Evolutionary conservation across 2,888 invertebrate species (phyloP), one percentile per base, ranked within the genome.

Genomic region (Pseudococcus viburni): DNA sequence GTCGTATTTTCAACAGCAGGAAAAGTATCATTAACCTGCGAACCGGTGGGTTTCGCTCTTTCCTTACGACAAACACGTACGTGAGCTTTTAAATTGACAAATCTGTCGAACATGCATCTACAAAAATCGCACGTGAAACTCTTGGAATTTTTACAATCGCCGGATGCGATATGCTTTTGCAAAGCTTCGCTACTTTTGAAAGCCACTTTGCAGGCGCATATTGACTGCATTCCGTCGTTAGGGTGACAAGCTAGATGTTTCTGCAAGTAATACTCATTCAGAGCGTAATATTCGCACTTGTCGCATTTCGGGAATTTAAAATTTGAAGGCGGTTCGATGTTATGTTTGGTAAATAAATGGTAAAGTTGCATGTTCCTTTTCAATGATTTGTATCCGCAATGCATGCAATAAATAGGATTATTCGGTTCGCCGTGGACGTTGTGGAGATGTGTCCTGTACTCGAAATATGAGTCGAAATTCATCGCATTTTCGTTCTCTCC

Each of bases 281-380:
- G 91, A 22, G 96, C 96, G 83, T 96, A 93, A 91, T 95, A 96
- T 51, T 93, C 93, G 91, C 97, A 97, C 85, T 94, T 92, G 89
- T 94, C 94, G 91, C 97, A 97, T 91, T 95, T 95, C 0, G 96
- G 96, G 91, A 96, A 97, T 88, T 93, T 93, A 91, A 94, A 94
- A 86, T 94, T 93, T 84, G 94, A 92, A 1, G 96, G 95, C 9
- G 96, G 95, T 84, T 93, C 92, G 59, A 96, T 93, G 89, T 95
- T 94, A 92, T 97, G 97, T 90, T 96, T 96, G 0, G 95, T 94
- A 90, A 95, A 95, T 91, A 96, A 92, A 91, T 97, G 97, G 91
- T 96, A 95, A 90, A 95, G 92, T 89, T 96, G 92, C 89, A 95
- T 94, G 90, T 95, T 95, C 90, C 95, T 93, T 90, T 95, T 96